A percentile compares a stretch with the other conserved stretches of the same genome.
Evolutionary conservation across 2,888 invertebrate species (phyloP).

Genomic region (Rhingia campestris): DNA sequence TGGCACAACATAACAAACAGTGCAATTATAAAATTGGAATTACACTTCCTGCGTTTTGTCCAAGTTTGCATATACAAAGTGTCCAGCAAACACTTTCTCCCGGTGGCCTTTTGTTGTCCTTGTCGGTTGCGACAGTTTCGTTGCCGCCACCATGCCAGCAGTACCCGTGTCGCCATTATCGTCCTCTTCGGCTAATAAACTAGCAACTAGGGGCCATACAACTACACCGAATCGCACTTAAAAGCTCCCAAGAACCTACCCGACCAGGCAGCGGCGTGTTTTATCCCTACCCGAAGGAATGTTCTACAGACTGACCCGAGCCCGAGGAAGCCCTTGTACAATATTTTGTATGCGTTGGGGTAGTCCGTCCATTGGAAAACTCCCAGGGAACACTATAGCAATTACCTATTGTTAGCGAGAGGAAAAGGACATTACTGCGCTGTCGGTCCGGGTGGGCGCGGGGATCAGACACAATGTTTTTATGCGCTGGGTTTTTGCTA

Average conservation of each 20-base stretch:
- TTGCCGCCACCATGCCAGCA: conserved; percentile 34
- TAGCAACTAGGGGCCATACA: conserved; percentile 40
- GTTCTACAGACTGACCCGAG: conserved; percentile 18
- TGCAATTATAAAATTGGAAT: conserved; percentile 72
- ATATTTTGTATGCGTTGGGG: conserved; percentile 15
- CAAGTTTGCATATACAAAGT: conserved; percentile 64
- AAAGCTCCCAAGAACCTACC: conserved; percentile 47
- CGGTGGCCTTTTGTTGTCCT: conserved; percentile 5
- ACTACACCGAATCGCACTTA: conserved; percentile 69
- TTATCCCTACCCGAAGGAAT: background rate
- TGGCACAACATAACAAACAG: conserved; percentile 57
- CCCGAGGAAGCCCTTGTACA: conserved; percentile 6
- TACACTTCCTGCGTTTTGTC: conserved; percentile 72
- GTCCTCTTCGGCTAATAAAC: conserved; percentile 64
- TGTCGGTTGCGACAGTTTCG: background rate
- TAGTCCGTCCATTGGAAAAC: conserved; percentile 1
- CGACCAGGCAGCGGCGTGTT: conserved; percentile 3
- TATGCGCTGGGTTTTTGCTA: no score
- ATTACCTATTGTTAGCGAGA: conserved; percentile 47
- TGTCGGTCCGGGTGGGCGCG: conserved; percentile 8
- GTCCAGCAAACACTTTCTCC: conserved; percentile 61
- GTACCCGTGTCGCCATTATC: conserved; percentile 58
- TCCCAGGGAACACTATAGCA: conserved; percentile 31
- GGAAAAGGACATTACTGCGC: conserved; percentile 31
- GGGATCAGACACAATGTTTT: conserved; percentile 32